Percentiles rank a stretch among this genome's conserved stretches.
Conservation (phyloP, 2,888 invertebrate species). For the Amphipyra tragopoginis region DNA sequence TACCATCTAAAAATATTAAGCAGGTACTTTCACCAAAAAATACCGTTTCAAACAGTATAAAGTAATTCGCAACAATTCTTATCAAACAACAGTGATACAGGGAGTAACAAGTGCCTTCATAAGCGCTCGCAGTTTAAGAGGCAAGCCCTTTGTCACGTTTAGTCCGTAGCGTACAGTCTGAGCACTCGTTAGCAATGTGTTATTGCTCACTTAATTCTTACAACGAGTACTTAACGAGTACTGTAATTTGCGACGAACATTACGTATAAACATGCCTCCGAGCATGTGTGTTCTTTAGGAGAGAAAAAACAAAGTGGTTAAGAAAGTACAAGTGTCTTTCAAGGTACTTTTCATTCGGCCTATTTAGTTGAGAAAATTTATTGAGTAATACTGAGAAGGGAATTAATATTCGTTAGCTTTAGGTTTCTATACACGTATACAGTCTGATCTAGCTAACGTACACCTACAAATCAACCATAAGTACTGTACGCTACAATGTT, state of each 20-base stretch:
- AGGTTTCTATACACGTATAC: no score
- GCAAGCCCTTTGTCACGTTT: slow-evolving; percentile 71
- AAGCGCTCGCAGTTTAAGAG: slow-evolving; percentile 64
- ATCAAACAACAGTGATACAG: slow-evolving; percentile 44
- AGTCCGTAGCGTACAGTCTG: slow-evolving; percentile 62
- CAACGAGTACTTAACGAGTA: slow-evolving; percentile 62
- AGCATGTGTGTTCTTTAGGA: slow-evolving; percentile 53
- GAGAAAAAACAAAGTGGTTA: slow-evolving; percentile 38
- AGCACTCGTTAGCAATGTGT: slow-evolving; percentile 75
- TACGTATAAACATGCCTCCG: slow-evolving; percentile 59
- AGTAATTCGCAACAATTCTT: slow-evolving; percentile 15
- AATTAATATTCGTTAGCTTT: neutral
- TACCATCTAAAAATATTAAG: no score
- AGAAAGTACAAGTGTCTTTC: slow-evolving; percentile 22
- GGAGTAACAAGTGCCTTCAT: slow-evolving; percentile 57
- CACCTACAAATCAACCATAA: no score
- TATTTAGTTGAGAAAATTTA: slow-evolving; percentile 3
- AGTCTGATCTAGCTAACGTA: no score
- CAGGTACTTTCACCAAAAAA: no score
- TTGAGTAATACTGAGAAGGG: neutral
- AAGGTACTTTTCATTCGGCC: slow-evolving; percentile 4
- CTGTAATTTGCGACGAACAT: slow-evolving; percentile 65
- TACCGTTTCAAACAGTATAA: neutral
- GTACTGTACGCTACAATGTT: no score
- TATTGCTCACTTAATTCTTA: slow-evolving; percentile 76